These are phyloP conservation scores for Daubentonia madagascariensis DNA, from an alignment of 2,113 vertebrate species.

Conservation along the genomic window DNA sequence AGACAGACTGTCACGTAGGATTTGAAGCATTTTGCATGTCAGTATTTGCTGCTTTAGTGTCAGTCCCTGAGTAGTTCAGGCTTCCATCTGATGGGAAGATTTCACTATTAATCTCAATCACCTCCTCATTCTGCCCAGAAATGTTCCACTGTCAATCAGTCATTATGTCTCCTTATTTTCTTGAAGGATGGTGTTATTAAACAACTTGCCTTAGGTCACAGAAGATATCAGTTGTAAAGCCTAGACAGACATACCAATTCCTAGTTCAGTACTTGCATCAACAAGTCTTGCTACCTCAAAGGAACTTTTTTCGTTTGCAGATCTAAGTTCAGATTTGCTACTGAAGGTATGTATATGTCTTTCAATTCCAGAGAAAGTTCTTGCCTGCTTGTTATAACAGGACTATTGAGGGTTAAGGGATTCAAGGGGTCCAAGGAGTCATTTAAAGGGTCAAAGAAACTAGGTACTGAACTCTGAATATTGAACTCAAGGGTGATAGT, in stretches of 20 bases:
- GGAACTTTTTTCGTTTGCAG: background rate
- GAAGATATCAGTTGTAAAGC: background rate
- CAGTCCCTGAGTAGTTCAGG: conserved; percentile 18
- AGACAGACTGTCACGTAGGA: background rate
- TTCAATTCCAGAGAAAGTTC: background rate
- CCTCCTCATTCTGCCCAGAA: conserved; percentile 17
- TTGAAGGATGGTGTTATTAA: conserved; percentile 40
- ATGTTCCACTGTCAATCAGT: conserved; percentile 45
- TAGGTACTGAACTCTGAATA: background rate
- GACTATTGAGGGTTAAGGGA: background rate
- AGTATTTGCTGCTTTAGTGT: conserved; percentile 32
- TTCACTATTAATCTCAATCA: conserved; percentile 40
- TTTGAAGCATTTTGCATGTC: conserved; percentile 41
- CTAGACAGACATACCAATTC: background rate
- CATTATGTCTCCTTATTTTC: background rate
- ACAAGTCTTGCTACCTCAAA: background rate
- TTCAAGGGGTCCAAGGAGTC: background rate
- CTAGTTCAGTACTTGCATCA: background rate
- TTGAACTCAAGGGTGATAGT: background rate
- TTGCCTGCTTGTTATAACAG: background rate
- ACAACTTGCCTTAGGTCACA: conserved; percentile 5
- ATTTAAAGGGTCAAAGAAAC: background rate
- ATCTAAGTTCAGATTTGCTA: conserved; percentile 14
- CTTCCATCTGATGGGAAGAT: conserved; percentile 38
- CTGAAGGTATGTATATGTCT: background rate